Base-by-base conservation (phyloP, 2,797 vertebrate genomes). In the Hippopotamyrus pictus region DNA sequence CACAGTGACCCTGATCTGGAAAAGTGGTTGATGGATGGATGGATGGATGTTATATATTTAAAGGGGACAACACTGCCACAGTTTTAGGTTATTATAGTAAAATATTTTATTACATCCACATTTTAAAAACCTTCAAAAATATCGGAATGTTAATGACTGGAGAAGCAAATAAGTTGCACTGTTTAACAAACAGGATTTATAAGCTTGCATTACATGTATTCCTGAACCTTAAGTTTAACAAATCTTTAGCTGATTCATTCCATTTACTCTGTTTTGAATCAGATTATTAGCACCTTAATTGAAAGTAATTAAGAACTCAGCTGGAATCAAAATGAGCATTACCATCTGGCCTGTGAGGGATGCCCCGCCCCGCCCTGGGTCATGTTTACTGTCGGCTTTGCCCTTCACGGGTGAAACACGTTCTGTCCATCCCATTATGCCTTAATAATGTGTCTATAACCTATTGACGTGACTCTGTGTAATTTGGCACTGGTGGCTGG, bases 201-300 rank as follows among this genome's bases (percentile, higher is more conserved):
- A 46, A 44, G 17, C 7, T 22, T 82, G 41, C 37, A 82, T 82
- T 82, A 82, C 76, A n/a, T 46, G 37, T 82, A n/a, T 82, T 44
- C 41, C 8, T 82, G 6, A 22, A 82, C 76, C 19, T 0, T 46
- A 82, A 22, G 7, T 46, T 82, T 82, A 46, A 82, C 19, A 82
- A 82, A 82, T n/a, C 6, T 46, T 44, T 82, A 44, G 41, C 19
- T n/a, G 19, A 46, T 82, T 46, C 69, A 73, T 37, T 82, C 14
- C 2, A 2, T 44, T n/a, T 79, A n/a, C 41, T 82, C 17, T 82
- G 76, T 82, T 82, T 82, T 82, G 17, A 82, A n/a, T 82, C 41
- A 82, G 76, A 82, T 41, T n/a, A 82, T 82, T 82, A 82, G 37
- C 19, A 82, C 37, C 41, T 46, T 82, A 82, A 82, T 82, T 82